phyloP scores from a whole-genome alignment of 2,797 vertebrate genomes.

The Melanotaenia maccullochi region DNA sequence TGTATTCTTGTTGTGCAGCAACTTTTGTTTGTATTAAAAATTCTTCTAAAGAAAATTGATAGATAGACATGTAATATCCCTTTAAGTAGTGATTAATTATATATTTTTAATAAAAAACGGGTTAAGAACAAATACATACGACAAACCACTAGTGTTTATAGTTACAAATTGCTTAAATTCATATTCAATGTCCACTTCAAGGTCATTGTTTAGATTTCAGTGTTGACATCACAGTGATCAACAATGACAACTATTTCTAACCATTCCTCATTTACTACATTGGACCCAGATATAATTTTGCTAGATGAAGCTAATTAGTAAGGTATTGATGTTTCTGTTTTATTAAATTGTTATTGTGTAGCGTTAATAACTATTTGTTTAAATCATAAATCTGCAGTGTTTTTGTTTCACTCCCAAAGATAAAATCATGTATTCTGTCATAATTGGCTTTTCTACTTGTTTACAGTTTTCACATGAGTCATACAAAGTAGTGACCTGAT shows the following conservation, averaged over 20 bases:
- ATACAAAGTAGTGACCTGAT: slow-evolving; percentile 2
- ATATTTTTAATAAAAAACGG: not conserved
- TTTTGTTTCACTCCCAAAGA: not conserved
- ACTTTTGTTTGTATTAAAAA: not conserved
- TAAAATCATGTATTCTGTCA: not conserved
- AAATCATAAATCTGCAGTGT: not conserved
- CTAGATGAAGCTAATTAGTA: not conserved
- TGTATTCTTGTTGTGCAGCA: too few relatives aligned
- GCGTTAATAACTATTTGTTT: not conserved
- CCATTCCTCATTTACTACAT: not conserved
- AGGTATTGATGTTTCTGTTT: not conserved
- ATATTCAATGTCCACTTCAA: not conserved
- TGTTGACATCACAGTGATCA: slow-evolving; percentile 5
- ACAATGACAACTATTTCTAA: not conserved
- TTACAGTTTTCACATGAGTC: slow-evolving; percentile 20
- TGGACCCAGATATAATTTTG: not conserved
- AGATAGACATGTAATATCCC: too few relatives aligned
- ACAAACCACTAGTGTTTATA: not conserved
- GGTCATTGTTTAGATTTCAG: not conserved
- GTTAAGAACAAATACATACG: not conserved
- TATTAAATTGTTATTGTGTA: not conserved
- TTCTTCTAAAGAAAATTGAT: too few relatives aligned
- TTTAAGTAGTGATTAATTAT: not conserved
- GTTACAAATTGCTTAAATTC: not conserved
- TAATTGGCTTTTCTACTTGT: slow-evolving; percentile 16